Conservation (phyloP, 2,113 vertebrate genomes). For the Gnathonemus longibarbis region DNA sequence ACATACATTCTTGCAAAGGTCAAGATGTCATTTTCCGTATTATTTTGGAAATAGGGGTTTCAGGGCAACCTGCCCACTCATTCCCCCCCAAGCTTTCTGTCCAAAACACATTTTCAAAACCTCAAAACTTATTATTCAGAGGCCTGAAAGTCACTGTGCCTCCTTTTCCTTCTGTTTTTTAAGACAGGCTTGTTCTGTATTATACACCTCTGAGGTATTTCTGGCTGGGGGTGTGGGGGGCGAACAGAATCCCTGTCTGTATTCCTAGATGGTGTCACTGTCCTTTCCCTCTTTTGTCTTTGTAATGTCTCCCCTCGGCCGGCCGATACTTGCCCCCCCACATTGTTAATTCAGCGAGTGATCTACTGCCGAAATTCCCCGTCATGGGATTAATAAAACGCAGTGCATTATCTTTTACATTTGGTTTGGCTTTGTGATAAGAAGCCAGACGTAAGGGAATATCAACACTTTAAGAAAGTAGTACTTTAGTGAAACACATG, state of each 20-base stretch:
- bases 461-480: background rate
- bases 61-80: background rate
- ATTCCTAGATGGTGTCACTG: slow-evolving; percentile 4
- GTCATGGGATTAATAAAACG: background rate
- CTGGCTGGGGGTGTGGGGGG: background rate
- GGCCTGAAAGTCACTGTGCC: too few relatives aligned
- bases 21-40: background rate
- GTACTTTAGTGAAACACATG: too few relatives aligned
- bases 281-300: background rate
- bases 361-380: slow-evolving; percentile 44
- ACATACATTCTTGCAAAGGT: slow-evolving; percentile 2
- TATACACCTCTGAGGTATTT: background rate
- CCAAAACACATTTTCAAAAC: background rate
- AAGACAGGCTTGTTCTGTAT: background rate
- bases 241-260: slow-evolving; percentile 1
- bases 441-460: background rate
- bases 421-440: background rate
- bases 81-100: background rate
- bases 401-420: background rate
- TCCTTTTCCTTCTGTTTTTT: background rate
- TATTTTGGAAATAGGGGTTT: background rate
- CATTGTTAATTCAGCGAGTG: slow-evolving; percentile 42
- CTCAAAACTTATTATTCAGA: background rate
- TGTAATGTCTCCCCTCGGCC: slow-evolving; percentile 40
- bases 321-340: slow-evolving; percentile 52